These are phyloP conservation scores for Listronotus bonariensis DNA, from an alignment of 1,140 invertebrate genomes.

Conservation along the genomic window DNA sequence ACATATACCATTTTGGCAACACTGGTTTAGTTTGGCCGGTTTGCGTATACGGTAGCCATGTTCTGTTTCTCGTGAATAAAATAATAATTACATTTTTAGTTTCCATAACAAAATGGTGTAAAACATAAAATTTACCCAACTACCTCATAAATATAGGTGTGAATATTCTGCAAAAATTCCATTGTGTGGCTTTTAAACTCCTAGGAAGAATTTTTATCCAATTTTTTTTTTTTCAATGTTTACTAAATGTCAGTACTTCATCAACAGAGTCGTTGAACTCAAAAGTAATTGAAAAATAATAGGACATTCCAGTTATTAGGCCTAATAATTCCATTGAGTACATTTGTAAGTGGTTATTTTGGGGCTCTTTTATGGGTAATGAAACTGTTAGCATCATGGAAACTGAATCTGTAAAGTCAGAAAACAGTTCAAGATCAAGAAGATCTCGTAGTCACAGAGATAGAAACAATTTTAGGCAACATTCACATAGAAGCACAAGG, in stretches of 20 bases:
- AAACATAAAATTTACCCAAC: neutral
- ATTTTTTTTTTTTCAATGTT: slow-evolving; percentile 32
- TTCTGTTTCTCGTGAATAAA: slow-evolving; percentile 14
- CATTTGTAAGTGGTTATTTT: slow-evolving; percentile 3
- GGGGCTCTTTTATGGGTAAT: slow-evolving; percentile 50
- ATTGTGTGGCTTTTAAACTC: too few species aligned
- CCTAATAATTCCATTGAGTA: slow-evolving; percentile 19
- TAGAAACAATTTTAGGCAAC: slow-evolving; percentile 58
- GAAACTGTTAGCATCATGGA: slow-evolving; percentile 60
- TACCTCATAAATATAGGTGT: slow-evolving; percentile 5
- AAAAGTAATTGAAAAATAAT: slow-evolving; percentile 18
- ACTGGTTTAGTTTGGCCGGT: slow-evolving; percentile 33
- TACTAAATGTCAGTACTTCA: slow-evolving; percentile 34
- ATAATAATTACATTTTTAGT: slow-evolving; percentile 13
- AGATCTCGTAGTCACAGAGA: slow-evolving; percentile 62
- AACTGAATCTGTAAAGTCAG: slow-evolving; percentile 67
- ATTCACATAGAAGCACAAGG: slow-evolving; percentile 65
- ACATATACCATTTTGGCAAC: too few species aligned
- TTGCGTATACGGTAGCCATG: slow-evolving; percentile 21
- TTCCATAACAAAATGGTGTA: slow-evolving; percentile 8
- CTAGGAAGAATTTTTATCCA: slow-evolving; percentile 20
- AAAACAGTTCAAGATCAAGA: slow-evolving; percentile 64
- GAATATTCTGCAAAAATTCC: neutral
- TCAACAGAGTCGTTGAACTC: slow-evolving; percentile 34
- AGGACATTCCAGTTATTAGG: slow-evolving; percentile 5